Conservation (phyloP, 2,113 vertebrate genomes). For the Nycticebus coucang region DNA sequence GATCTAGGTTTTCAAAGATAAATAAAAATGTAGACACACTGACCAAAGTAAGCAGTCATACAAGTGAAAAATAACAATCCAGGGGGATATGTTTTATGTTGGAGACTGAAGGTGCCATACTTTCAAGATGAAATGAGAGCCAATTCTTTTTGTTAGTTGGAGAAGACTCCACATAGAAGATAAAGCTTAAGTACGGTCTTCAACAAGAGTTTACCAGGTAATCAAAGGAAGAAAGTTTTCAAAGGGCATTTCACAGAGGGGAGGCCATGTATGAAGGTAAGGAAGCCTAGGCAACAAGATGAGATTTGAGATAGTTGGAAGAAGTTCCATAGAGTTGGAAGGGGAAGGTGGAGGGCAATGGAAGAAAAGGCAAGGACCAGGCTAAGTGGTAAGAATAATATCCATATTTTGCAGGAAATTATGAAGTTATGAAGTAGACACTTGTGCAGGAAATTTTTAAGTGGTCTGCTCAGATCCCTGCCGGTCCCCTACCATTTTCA, state of each 20-base stretch:
- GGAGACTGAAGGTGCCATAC: not conserved
- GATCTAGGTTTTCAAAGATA: not conserved
- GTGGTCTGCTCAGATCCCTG: not conserved
- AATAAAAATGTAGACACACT: not conserved
- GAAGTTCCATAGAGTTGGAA: not conserved
- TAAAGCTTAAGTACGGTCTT: not conserved
- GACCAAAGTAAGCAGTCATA: not conserved
- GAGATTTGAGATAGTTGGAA: not conserved
- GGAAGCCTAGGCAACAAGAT: not conserved
- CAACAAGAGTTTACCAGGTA: not conserved
- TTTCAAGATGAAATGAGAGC: not conserved
- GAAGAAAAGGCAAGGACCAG: not conserved
- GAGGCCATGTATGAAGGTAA: not conserved
- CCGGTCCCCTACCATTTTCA: not conserved
- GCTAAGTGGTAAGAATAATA: not conserved
- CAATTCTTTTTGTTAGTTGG: not conserved
- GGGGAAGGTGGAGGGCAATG: not conserved
- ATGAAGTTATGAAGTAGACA: not conserved
- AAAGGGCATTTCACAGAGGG: not conserved
- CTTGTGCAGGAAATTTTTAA: not conserved
- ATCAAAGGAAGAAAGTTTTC: not conserved
- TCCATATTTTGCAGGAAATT: not conserved
- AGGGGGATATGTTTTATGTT: not conserved
- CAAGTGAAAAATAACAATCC: not conserved
- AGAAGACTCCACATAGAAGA: not conserved